Evolutionary conservation across 2,888 invertebrate species (phyloP).

Genomic region (Scaptomyza cyrtandrae): DNA sequence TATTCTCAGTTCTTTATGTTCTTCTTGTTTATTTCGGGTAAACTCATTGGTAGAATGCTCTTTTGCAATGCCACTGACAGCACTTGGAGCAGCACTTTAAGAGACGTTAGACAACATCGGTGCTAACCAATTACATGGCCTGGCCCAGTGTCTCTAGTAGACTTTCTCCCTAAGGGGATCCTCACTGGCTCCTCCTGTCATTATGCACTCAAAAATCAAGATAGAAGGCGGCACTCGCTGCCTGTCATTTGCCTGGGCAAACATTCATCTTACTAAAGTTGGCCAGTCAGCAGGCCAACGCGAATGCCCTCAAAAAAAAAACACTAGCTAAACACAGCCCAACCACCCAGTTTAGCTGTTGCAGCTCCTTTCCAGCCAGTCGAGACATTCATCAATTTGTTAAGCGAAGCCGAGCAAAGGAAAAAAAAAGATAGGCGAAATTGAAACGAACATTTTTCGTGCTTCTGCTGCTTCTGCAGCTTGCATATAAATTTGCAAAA

Average conservation of each 20-base stretch:
- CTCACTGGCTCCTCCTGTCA: slow-evolving; percentile 62
- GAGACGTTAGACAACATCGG: slow-evolving; percentile 28
- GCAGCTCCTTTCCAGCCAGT: slow-evolving; percentile 4
- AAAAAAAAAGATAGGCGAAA: slow-evolving; percentile 38
- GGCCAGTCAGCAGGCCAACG: slow-evolving; percentile 41
- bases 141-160: slow-evolving; percentile 22
- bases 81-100: slow-evolving; percentile 51
- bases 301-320: slow-evolving; percentile 18
- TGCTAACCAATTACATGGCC: slow-evolving; percentile 68
- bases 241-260: slow-evolving; percentile 75
- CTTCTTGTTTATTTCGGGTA: slow-evolving; percentile 8
- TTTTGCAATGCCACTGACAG: slow-evolving; percentile 51
- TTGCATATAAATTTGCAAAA: slow-evolving; percentile 73
- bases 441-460: slow-evolving; percentile 76
- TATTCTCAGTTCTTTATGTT: slow-evolving; percentile 6
- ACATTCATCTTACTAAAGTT: slow-evolving; percentile 78
- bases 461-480: slow-evolving; percentile 43
- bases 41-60: slow-evolving; percentile 25
- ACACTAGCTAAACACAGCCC: neutral
- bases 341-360: slow-evolving; percentile 11
- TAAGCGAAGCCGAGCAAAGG: slow-evolving; percentile 54
- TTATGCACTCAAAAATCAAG: slow-evolving; percentile 79
- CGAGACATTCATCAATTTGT: slow-evolving; percentile 76
- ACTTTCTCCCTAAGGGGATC: neutral
- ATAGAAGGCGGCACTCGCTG: slow-evolving; percentile 69